Evolutionary conservation across 2,797 vertebrate genomes (phyloP).

Genomic region (Paratrypauchen microcephalus): DNA sequence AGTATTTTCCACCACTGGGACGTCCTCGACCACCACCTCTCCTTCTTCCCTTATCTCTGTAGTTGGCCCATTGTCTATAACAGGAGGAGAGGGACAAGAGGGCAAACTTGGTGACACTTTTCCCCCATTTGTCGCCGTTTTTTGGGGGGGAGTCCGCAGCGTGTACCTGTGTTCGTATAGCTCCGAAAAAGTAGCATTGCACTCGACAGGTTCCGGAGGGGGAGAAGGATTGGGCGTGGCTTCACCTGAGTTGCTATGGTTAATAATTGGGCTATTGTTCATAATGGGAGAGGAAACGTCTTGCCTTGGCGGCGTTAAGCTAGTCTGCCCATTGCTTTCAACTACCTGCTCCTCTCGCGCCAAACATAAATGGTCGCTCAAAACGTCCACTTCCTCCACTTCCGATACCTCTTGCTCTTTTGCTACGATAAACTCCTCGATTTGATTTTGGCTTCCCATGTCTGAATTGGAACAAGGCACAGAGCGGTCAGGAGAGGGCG

Average conservation of each 20-base stretch:
- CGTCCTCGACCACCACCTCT: conserved; percentile 47
- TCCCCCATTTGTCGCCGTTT: conserved; percentile 80
- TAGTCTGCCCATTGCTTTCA: conserved; percentile 48
- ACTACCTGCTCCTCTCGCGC: conserved; percentile 84
- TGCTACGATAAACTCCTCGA: conserved; percentile 72
- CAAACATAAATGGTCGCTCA: conserved; percentile 83
- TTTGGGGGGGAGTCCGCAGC: conserved; percentile 93
- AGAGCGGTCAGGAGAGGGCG: conserved; percentile 83
- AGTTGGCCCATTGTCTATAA: conserved; percentile 84
- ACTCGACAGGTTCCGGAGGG: conserved; percentile 54
- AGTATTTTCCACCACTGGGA: conserved; percentile 46
- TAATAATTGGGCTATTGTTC: conserved; percentile 67
- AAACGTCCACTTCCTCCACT: conserved; percentile 92
- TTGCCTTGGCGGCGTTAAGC: conserved; percentile 47
- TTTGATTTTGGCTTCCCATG: conserved; percentile 48
- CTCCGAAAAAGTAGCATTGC: conserved; percentile 82
- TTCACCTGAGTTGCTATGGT: conserved; percentile 86
- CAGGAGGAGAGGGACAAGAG: conserved; percentile 56
- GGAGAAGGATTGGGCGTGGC: conserved; percentile 66
- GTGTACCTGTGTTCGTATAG: conserved; percentile 96
- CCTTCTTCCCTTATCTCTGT: conserved; percentile 78
- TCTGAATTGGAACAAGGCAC: conserved; percentile 96
- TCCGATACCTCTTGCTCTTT: conserved; percentile 89
- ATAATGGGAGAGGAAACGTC: conserved; percentile 43
- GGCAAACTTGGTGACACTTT: conserved; percentile 82